phyloP scores from a whole-genome alignment of 2,113 vertebrate genomes.

The Calyptomena viridis region DNA sequence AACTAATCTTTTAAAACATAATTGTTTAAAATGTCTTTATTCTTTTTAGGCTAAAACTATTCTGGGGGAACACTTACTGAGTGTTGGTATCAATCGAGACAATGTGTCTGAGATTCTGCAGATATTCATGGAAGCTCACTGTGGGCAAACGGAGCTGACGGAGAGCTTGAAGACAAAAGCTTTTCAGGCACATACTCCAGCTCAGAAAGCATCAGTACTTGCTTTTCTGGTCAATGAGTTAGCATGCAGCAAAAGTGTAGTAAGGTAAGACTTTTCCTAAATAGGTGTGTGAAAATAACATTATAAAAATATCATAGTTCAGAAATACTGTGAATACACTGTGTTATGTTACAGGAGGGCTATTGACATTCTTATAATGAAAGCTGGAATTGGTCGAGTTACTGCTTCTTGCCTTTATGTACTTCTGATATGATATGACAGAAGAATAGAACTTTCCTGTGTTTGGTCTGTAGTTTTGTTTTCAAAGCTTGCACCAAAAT shows the following conservation, averaged over 20 bases:
- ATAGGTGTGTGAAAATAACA: neutral
- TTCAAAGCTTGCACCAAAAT: neutral
- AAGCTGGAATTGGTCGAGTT: neutral
- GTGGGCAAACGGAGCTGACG: conserved; percentile 83
- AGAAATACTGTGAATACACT: neutral
- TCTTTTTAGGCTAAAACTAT: conserved; percentile 84
- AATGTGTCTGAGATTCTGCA: conserved; percentile 95
- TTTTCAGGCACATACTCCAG: conserved; percentile 90
- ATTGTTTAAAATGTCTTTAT: conserved; percentile 12
- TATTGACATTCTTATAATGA: neutral
- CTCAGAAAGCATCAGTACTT: conserved; percentile 88
- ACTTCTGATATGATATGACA: neutral
- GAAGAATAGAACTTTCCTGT: neutral
- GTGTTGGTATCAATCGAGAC: conserved; percentile 87
- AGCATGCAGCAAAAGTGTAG: conserved; percentile 91
- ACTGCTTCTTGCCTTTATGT: neutral
- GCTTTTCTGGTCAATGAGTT: conserved; percentile 92
- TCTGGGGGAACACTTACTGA: conserved; percentile 89
- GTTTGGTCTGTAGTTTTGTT: neutral
- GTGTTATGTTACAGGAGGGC: neutral
- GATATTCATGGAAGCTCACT: conserved; percentile 91
- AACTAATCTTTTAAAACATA: neutral
- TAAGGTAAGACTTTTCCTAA: conserved; percentile 77
- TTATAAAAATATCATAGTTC: neutral
- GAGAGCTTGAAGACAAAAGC: conserved; percentile 91